These are phyloP conservation scores for Sander vitreus DNA, from an alignment of 2,113 vertebrate species.

Conservation along the genomic window DNA sequence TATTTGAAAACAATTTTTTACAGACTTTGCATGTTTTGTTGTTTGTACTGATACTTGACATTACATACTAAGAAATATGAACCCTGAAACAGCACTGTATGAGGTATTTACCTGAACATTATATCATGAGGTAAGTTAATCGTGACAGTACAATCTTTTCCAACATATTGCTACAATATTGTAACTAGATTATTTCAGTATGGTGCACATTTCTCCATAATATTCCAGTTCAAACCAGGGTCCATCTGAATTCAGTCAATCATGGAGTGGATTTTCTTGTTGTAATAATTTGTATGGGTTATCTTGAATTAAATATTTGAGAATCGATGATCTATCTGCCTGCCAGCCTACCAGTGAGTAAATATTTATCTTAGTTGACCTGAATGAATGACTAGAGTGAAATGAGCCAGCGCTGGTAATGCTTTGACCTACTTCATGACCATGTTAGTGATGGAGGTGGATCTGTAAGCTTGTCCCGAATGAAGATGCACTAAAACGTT, in stretches of 20 bases:
- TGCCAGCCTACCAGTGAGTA: slow-evolving; percentile 5
- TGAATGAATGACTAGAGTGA: slow-evolving; percentile 18
- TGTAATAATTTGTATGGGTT: slow-evolving; percentile 26
- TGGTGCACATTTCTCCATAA: slow-evolving; percentile 31
- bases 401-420: not conserved
- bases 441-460: not conserved
- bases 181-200: slow-evolving; percentile 8
- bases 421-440: slow-evolving; percentile 8
- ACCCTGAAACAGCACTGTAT: not conserved
- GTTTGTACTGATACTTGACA: slow-evolving; percentile 25
- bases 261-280: slow-evolving; percentile 25
- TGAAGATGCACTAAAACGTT: slow-evolving; percentile 21
- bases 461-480: slow-evolving; percentile 8
- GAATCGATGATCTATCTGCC: slow-evolving; percentile 22
- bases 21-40: slow-evolving; percentile 53
- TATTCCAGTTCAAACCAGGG: slow-evolving; percentile 13
- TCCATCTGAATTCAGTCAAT: not conserved
- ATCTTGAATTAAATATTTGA: slow-evolving; percentile 32
- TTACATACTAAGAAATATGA: not conserved
- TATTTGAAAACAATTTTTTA: slow-evolving; percentile 36
- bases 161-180: not conserved
- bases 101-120: slow-evolving; percentile 6
- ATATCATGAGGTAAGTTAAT: not conserved
- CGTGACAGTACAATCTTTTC: slow-evolving; percentile 5
- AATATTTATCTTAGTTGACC: not conserved